phyloP scores from a whole-genome alignment of 2,888 invertebrate genomes.

The Drosophila heteroneura region DNA sequence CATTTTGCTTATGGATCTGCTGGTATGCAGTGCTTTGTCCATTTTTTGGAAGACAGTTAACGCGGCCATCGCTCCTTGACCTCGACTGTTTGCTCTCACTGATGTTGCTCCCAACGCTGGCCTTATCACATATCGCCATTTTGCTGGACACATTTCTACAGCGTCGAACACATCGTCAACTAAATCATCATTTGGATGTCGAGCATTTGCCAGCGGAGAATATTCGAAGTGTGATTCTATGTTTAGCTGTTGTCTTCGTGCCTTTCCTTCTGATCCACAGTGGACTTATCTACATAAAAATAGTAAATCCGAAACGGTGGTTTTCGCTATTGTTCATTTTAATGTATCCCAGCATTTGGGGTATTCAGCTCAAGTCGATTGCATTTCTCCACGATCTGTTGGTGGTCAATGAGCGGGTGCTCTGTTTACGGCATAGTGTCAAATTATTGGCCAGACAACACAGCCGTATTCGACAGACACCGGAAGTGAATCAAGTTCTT shows the following conservation, averaged over 20 bases:
- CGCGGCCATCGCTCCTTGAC: not conserved
- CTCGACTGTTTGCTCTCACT: conserved; percentile 43
- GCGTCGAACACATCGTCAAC: not conserved
- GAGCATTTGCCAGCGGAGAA: not conserved
- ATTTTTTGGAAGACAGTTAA: not conserved
- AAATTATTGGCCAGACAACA: conserved; percentile 30
- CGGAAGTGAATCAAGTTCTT: conserved; percentile 37
- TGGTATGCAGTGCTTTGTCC: conserved; percentile 45
- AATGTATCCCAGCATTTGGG: conserved; percentile 36
- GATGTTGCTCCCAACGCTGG: conserved; percentile 21
- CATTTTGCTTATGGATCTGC: conserved; percentile 37
- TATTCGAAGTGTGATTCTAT: not conserved
- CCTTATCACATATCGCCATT: conserved; percentile 41
- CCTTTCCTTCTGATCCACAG: conserved; percentile 19
- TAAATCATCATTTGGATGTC: not conserved
- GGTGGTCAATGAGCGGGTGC: conserved; percentile 35
- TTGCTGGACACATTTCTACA: conserved; percentile 40
- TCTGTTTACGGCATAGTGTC: conserved; percentile 21
- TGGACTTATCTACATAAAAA: not conserved
- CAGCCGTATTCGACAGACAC: conserved; percentile 5
- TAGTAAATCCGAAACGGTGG: not conserved
- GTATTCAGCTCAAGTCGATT: conserved; percentile 53
- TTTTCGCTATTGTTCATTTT: conserved; percentile 14
- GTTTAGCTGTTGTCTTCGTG: not conserved
- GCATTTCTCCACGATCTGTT: conserved; percentile 55